Percentiles rank a stretch among this genome's conserved stretches.
Conservation (phyloP, 2,888 invertebrate genomes). For the Chaetogeoica ovagalla region DNA sequence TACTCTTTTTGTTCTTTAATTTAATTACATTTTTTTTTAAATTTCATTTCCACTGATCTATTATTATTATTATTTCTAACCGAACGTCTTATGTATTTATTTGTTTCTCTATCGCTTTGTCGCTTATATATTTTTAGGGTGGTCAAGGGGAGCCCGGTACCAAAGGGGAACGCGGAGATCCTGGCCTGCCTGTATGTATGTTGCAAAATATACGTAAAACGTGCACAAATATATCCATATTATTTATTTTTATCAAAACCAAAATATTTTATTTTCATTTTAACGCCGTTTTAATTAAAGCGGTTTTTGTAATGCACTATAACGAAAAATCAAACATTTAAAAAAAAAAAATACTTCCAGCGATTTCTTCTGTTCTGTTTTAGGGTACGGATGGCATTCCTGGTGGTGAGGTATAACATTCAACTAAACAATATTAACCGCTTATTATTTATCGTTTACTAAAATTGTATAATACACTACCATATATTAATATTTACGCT, state of each 20-base stretch:
- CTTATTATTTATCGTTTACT: too few species aligned
- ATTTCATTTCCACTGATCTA: too few species aligned
- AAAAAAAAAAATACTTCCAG: conserved; percentile 34
- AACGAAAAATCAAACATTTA: neutral
- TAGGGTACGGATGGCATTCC: conserved; percentile 94
- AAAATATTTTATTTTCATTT: neutral
- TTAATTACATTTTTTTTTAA: too few species aligned
- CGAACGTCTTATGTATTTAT: too few species aligned
- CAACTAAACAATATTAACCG: conserved; percentile 41
- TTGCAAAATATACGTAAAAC: conserved; percentile 18
- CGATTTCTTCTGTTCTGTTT: conserved; percentile 59
- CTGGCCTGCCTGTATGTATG: conserved; percentile 84
- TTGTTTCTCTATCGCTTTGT: conserved; percentile 52
- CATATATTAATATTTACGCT: too few species aligned
- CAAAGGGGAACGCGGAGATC: conserved; percentile 91
- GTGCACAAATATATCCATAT: neutral
- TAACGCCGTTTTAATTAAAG: conserved; percentile 3
- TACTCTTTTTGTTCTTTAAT: too few species aligned
- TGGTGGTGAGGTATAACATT: conserved; percentile 78
- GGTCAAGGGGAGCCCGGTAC: conserved; percentile 89
- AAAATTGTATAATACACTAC: too few species aligned
- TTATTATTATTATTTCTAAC: too few species aligned
- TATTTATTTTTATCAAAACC: too few species aligned
- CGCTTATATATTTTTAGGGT: conserved; percentile 66
- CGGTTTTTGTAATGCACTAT: conserved; percentile 5